These are phyloP conservation scores for Meloe dianella DNA, from an alignment of 2,888 invertebrate genomes.

Conservation along the genomic window DNA sequence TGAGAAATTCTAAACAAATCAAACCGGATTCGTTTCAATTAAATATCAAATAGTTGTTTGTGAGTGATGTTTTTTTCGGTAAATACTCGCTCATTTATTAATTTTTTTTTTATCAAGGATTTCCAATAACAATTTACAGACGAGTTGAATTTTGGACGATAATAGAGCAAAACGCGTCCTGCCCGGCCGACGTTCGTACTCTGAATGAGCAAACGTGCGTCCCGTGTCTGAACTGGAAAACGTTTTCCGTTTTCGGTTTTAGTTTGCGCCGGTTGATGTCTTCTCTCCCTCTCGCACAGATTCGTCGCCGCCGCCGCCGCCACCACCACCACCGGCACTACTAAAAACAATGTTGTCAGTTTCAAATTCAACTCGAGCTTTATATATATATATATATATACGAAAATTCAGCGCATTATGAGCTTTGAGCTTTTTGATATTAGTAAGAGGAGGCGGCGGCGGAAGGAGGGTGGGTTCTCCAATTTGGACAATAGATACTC, in stretches of 20 bases:
- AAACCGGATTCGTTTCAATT: too few species aligned
- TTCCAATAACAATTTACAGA: background rate
- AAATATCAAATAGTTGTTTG: too few species aligned
- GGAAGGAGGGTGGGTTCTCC: too few species aligned
- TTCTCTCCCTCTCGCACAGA: background rate
- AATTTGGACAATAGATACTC: too few species aligned
- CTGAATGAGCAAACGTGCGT: constrained; percentile 33
- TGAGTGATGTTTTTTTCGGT: too few species aligned
- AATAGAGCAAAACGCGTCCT: constrained; percentile 19
- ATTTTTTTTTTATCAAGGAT: too few species aligned
- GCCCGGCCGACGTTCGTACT: constrained; percentile 32
- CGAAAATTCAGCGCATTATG: too few species aligned
- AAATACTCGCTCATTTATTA: too few species aligned
- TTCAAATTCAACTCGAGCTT: constrained; percentile 27
- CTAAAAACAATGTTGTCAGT: constrained; percentile 17
- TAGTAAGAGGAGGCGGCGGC: too few species aligned
- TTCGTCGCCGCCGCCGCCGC: background rate
- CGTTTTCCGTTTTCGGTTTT: constrained; percentile 3
- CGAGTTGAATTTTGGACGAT: background rate
- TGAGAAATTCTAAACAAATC: background rate
- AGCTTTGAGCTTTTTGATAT: constrained; percentile 6
- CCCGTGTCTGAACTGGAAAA: constrained; percentile 14
- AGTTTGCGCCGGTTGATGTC: background rate
- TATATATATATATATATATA: too few species aligned
- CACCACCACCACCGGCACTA: background rate